phyloP scores from a whole-genome alignment of 2,888 invertebrate genomes.

The Sialis lutaria region DNA sequence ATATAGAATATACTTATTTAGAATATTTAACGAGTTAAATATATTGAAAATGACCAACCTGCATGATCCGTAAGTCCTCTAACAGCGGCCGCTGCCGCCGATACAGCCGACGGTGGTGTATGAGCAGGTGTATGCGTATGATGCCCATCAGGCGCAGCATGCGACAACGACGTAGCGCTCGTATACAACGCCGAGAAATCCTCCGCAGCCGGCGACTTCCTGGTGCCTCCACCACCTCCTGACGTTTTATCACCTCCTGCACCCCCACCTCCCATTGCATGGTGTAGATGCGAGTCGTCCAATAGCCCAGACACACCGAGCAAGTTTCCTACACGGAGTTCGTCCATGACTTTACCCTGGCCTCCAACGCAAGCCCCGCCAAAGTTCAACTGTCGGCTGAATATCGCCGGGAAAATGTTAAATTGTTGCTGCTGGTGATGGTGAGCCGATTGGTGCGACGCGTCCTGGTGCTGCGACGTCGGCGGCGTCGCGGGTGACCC shows the following conservation, averaged over 20 bases:
- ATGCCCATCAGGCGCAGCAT: conserved; percentile 20
- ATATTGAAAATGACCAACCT: conserved; percentile 17
- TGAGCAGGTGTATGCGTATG: conserved; percentile 47
- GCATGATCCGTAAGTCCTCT: conserved; percentile 26
- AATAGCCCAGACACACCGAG: conserved; percentile 62
- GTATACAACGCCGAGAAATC: conserved; percentile 46
- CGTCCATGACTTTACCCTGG: conserved; percentile 74
- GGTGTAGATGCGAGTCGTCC: conserved; percentile 55
- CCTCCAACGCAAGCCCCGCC: conserved; percentile 48
- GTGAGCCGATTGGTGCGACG: conserved; percentile 34
- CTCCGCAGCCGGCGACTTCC: conserved; percentile 16
- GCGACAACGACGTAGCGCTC: conserved; percentile 30
- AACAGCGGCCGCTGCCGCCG: conserved; percentile 19
- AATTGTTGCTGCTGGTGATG: conserved; percentile 58
- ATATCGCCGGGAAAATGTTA: conserved; percentile 83
- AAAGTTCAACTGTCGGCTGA: conserved; percentile 77
- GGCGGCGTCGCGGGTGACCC: conserved; percentile 24
- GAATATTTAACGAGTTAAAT: not conserved
- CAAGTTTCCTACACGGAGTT: conserved; percentile 60
- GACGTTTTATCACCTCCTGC: conserved; percentile 54
- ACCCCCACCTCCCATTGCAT: conserved; percentile 22
- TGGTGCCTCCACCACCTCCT: conserved; percentile 28
- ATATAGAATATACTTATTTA: not conserved
- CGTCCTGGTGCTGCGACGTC: conserved; percentile 19
- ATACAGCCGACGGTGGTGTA: conserved; percentile 40